Evolutionary conservation across 2,797 vertebrate genomes (phyloP).

Genomic region (Macropodus opercularis): DNA sequence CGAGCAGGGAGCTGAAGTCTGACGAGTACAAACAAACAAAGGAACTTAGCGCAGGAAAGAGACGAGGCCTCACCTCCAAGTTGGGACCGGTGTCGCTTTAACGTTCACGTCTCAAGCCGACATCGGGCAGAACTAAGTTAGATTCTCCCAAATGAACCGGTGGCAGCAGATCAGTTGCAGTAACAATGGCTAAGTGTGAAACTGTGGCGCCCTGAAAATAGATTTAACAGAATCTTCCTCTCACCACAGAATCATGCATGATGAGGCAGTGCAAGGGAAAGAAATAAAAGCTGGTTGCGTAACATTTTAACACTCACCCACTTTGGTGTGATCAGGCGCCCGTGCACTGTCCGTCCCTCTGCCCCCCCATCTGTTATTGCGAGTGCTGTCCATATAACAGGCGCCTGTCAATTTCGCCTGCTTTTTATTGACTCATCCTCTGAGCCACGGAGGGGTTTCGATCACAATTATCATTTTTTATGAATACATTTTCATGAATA

Average conservation of each 20-base stretch:
- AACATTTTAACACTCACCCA: slow-evolving; percentile 80
- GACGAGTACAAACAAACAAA: slow-evolving; percentile 14
- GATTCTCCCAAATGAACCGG: neutral
- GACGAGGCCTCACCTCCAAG: neutral
- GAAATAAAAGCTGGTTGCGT: slow-evolving; percentile 66
- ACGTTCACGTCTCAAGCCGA: neutral
- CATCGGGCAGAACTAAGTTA: neutral
- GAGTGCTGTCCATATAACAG: slow-evolving; percentile 78
- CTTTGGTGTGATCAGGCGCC: slow-evolving; percentile 65
- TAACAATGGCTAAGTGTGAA: slow-evolving; percentile 1
- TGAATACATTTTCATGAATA: slow-evolving; percentile 85
- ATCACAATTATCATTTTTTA: slow-evolving; percentile 82
- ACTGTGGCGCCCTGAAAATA: slow-evolving; percentile 28
- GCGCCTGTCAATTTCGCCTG: slow-evolving; percentile 80
- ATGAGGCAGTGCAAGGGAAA: slow-evolving; percentile 41
- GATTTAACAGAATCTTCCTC: slow-evolving; percentile 29
- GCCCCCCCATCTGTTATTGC: slow-evolving; percentile 80
- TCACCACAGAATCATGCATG: slow-evolving; percentile 17
- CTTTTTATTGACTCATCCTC: slow-evolving; percentile 83
- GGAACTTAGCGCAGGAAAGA: slow-evolving; percentile 8
- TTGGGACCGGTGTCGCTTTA: neutral
- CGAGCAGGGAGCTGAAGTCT: slow-evolving; percentile 44
- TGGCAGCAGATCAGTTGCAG: neutral
- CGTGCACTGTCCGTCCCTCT: slow-evolving; percentile 56
- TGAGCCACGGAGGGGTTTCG: slow-evolving; percentile 65